phyloP scores from a whole-genome alignment of 2,113 vertebrate species.

The Xiphophorus maculatus region DNA sequence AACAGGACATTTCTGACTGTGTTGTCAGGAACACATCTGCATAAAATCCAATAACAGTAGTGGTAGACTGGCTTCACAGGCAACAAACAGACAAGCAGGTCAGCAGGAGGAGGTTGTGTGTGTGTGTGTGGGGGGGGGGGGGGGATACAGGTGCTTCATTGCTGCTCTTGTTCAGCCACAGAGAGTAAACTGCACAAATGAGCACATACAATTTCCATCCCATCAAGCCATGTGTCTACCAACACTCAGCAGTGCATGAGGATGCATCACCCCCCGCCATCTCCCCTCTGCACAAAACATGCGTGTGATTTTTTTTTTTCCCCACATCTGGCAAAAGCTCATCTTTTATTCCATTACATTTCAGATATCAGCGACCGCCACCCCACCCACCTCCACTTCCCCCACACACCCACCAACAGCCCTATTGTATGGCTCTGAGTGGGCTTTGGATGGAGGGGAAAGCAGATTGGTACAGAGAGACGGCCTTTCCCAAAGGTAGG shows the following conservation, averaged over 20 bases:
- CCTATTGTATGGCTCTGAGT: slow-evolving; percentile 32
- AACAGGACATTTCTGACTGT: slow-evolving; percentile 22
- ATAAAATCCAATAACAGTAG: slow-evolving; percentile 61
- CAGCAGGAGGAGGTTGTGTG: slow-evolving; percentile 24
- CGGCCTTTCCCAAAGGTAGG: slow-evolving; percentile 43
- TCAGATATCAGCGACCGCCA: slow-evolving; percentile 31
- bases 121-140: too few relatives aligned
- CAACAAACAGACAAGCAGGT: slow-evolving; percentile 63
- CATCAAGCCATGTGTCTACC: slow-evolving; percentile 7
- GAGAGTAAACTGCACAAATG: slow-evolving; percentile 45
- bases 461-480: slow-evolving; percentile 46
- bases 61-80: slow-evolving; percentile 47
- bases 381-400: not conserved
- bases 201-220: slow-evolving; percentile 39
- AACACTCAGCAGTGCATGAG: slow-evolving; percentile 1
- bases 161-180: slow-evolving; percentile 37
- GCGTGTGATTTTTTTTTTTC: slow-evolving; percentile 51
- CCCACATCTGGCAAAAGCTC: slow-evolving; percentile 60
- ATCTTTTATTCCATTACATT: slow-evolving; percentile 75
- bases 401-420: slow-evolving; percentile 2
- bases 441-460: slow-evolving; percentile 31
- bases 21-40: slow-evolving; percentile 21
- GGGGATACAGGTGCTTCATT: slow-evolving; percentile 41
- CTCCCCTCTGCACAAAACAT: slow-evolving; percentile 34
- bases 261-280: not conserved